Evolutionary conservation across 1,140 invertebrate species (phyloP), one percentile per base, ranked within the genome.

Genomic region (Babylonia areolata): DNA sequence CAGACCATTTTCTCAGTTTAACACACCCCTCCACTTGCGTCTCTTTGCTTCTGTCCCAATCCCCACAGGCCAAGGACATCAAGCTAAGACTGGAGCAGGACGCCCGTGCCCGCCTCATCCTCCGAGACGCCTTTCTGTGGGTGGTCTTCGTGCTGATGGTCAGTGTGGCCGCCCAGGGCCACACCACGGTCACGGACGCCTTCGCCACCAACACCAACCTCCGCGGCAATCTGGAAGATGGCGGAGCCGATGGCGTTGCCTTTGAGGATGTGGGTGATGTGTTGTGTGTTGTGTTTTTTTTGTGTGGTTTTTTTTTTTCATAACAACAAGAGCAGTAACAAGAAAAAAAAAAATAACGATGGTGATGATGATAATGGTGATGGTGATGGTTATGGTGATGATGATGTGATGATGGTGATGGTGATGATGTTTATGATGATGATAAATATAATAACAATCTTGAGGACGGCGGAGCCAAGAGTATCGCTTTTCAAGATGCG

Each of bases 41-140:
- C 15, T 20, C 28, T 37, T 37, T 35, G 3, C 28, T 31, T 23
- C 64, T 23, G 3, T n/a, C 28, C 64, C 28, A 9, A 12, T 69
- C 28, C 9, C 17, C 64, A 69, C 73, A 77, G 73, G 73, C 73
- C 37, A 39, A 77, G 37, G 73, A 77, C 73, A 77, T 77, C 73
- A 77, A 77, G 39, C 73, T 77, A 23, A 35, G 73, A 17, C 73
- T 77, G 39, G 73, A 39, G 37, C 37, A 39, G 35, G 73, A 77
- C 37, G 35, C 73, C 73, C 20, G 35, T 20, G 73, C 73, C 3
- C 35, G 73, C 17, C 35, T 39, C 37, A 77, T 77, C 73, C 73
- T 77, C 37, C 35, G 73, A 1, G 73, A 77, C 3, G 5, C 73
- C 37, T 23, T 77, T 35, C 9, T 77, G 33, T 77, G 73, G 73